Evolutionary conservation across 2,113 vertebrate genomes (phyloP), one percentile per base, ranked within the genome.

Genomic region (Myiozetetes cayanensis): DNA sequence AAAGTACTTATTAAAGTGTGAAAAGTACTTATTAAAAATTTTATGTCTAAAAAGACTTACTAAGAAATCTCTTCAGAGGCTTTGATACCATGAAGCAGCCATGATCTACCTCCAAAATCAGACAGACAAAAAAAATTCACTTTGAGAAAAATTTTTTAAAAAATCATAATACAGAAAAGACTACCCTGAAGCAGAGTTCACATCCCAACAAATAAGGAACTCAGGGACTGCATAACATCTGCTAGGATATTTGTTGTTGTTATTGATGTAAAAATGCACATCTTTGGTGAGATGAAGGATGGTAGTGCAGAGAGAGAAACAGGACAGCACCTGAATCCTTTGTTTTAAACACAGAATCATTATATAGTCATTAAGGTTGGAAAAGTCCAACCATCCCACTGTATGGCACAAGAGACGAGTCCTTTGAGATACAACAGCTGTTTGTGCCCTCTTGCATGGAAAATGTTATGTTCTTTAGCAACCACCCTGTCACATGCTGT

Each of bases 1-100:
- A 87, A 96, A 85, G 50, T 58, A 35, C 66, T 85, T 95, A 80
- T 67, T 85, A 65, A 90, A 96, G 59, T 85, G n/a, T 80, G 85
- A 87, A 91, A 88, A 95, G 55, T 58, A 35, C 62, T 90, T 95
- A 80, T 67, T 85, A 67, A 90, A 96, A 85, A 71, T 31, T 56
- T 83, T 93, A 31, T 13, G 19, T 43, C 50, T 82, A 73, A 62
- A 88, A 83, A 67, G 16, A 23, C 55, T 80, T 80, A 44, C 37
- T 85, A 82, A 90, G 81, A 76, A 94, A 53, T 85, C 35, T 91
- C 87, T 90, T 82, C 53, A 43, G 5, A 53, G 53, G 7, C 25
- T 77, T 86, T 65, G 37, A 62, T 73, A 84, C 68, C 33, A 88
- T 22, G 56, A 75, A 87, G 53, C 18, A 78, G 23, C 28, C 56